Evolutionary conservation across 2,888 invertebrate species (phyloP).

Genomic region (Trachelus troglodyta): DNA sequence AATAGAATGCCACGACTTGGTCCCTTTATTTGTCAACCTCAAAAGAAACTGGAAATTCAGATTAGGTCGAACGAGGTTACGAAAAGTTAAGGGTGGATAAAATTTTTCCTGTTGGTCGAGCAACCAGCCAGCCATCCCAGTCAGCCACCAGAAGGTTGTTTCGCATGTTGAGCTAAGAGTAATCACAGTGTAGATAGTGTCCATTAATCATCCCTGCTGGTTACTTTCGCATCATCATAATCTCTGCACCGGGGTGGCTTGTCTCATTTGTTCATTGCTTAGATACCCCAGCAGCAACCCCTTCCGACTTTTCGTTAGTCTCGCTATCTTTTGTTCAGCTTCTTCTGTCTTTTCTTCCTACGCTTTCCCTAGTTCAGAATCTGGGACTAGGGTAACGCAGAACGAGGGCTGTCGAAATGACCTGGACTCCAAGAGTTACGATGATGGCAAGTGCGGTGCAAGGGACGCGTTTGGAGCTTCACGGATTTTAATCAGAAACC

Average conservation of each 20-base stretch:
- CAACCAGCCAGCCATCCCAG: background rate
- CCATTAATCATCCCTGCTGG: constrained; percentile 53
- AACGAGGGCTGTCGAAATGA: background rate
- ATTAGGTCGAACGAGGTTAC: background rate
- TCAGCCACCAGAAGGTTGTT: background rate
- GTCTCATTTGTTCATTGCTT: constrained; percentile 7
- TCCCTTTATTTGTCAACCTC: background rate
- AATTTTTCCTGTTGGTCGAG: constrained; percentile 13
- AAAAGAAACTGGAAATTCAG: background rate
- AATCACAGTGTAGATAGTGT: constrained; percentile 36
- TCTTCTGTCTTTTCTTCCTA: background rate
- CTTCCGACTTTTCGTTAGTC: background rate
- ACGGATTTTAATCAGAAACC: constrained; percentile 57
- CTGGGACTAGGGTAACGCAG: background rate
- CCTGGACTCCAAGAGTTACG: constrained; percentile 5
- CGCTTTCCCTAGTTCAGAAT: background rate
- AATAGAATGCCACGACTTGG: background rate
- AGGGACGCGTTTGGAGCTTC: constrained; percentile 16
- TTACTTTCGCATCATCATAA: constrained; percentile 49
- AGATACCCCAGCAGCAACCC: background rate
- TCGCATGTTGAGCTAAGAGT: constrained; percentile 17
- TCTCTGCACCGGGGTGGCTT: constrained; percentile 31
- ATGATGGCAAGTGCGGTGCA: background rate
- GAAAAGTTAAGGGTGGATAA: background rate
- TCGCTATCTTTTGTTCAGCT: background rate